phyloP scores from a whole-genome alignment of 2,797 vertebrate species.

The Sebastes nivosus region DNA sequence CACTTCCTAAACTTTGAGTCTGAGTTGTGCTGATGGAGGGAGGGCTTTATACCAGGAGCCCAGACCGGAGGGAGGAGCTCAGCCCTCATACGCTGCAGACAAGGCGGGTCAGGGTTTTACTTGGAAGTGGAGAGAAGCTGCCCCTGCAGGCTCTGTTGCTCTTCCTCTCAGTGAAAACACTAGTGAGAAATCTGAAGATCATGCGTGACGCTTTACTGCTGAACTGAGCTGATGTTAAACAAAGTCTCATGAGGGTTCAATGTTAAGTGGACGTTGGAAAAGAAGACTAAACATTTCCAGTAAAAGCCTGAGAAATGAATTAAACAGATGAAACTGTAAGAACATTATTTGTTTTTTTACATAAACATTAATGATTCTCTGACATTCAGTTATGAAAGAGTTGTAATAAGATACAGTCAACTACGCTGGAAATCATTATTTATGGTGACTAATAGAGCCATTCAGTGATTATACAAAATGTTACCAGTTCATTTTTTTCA shows the following conservation, averaged over 20 bases:
- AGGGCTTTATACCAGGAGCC: conserved; percentile 72
- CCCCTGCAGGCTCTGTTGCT: conserved; percentile 19
- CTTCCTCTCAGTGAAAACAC: conserved; percentile 34
- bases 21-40: conserved; percentile 59
- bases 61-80: conserved; percentile 60
- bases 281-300: not conserved
- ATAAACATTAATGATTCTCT: not conserved
- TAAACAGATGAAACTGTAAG: not conserved
- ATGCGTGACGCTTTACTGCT: not conserved
- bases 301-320: fast-evolving
- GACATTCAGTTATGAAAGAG: not conserved
- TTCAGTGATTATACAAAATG: not conserved
- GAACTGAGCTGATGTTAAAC: not conserved
- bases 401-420: not conserved
- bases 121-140: conserved; percentile 6
- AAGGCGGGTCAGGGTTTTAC: conserved; percentile 30
- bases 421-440: not conserved
- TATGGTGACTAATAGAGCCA: not conserved
- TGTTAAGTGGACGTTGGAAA: not conserved
- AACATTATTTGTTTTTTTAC: not conserved
- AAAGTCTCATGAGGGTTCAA: not conserved
- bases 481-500: not conserved
- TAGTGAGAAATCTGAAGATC: conserved; percentile 48
- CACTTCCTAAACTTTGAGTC: conserved; percentile 70
- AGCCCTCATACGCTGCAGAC: conserved; percentile 17